phyloP scores from a whole-genome alignment of 1,140 invertebrate species.

The Trichonephila clavata region DNA sequence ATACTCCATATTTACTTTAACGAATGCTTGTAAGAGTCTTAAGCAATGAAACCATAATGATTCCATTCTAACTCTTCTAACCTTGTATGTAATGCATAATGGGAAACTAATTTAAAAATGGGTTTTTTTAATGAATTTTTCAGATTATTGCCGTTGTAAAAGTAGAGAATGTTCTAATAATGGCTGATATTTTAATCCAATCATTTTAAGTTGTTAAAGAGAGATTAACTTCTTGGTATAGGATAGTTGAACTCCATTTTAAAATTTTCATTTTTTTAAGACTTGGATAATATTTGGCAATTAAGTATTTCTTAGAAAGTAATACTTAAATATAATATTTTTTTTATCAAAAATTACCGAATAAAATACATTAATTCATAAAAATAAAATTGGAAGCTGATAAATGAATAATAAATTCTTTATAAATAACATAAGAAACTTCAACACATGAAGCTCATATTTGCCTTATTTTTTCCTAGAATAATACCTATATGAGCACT shows the following conservation, averaged over 20 bases:
- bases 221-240: neutral
- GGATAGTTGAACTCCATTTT: neutral
- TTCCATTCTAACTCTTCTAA: neutral
- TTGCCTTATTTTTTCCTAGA: too few species aligned
- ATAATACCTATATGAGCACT: too few species aligned
- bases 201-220: neutral
- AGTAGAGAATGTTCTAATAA: neutral
- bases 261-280: neutral
- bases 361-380: too few species aligned
- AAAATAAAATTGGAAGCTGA: too few species aligned
- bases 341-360: too few species aligned
- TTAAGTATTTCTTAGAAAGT: neutral
- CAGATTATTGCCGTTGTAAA: neutral
- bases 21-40: slow-evolving; percentile 5
- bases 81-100: slow-evolving; percentile 1
- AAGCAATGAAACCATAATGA: neutral
- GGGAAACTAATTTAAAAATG: slow-evolving; percentile 23
- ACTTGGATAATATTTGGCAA: neutral
- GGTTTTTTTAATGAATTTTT: neutral
- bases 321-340: neutral
- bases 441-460: too few species aligned
- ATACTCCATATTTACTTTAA: slow-evolving; percentile 4
- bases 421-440: neutral
- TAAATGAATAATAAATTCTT: neutral
- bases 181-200: neutral